Evolutionary conservation across 2,888 invertebrate species (phyloP), one percentile per base, ranked within the genome.

Genomic region (Chelonus formosanus): DNA sequence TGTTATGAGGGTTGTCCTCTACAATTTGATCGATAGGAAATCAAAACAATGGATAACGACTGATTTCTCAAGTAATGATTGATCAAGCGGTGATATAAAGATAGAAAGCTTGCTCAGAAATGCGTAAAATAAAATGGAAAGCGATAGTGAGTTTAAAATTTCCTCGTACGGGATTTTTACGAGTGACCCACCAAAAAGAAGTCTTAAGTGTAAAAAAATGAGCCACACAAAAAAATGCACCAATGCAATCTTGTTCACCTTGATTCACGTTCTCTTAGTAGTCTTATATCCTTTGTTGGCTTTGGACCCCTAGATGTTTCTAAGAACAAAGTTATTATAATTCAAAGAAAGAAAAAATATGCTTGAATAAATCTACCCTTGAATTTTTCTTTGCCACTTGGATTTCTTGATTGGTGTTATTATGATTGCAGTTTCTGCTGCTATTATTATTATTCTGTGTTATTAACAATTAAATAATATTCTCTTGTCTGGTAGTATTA

Each of bases 191-290:
- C 31, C 45, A 6, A 48, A 59, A 59, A 31, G 32, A n/a, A 48
- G 48, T 31, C 48, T 6, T 20, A 50, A 40, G 32, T 8, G 32
- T 8, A 45, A 58, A 58, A 44, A 32, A 32, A 34, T 5, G 32
- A n/a, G 34, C 4, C 8, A 3, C 31, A 20, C 43, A 40, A 48
- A 60, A 52, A 60, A 60, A 52, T 50, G 40, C 47, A 34, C 10
- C 10, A 32, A 31, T 57, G 57, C 7, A 60, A 72, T 65, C 75
- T 61, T 43, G 76, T 74, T 77, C 62, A 73, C 74, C 76, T 77
- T 77, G 75, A 64, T 67, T 34, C 43, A 62, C 59, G 63, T 67
- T 67, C 50, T 55, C 61, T 47, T 62, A 45, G 62, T 61, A 31
- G 20, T 20, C 63, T 36, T 45, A 35, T 60, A 36, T 62, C 57